Conservation (phyloP, 2,888 invertebrate species). For the Nycteola revayana region DNA sequence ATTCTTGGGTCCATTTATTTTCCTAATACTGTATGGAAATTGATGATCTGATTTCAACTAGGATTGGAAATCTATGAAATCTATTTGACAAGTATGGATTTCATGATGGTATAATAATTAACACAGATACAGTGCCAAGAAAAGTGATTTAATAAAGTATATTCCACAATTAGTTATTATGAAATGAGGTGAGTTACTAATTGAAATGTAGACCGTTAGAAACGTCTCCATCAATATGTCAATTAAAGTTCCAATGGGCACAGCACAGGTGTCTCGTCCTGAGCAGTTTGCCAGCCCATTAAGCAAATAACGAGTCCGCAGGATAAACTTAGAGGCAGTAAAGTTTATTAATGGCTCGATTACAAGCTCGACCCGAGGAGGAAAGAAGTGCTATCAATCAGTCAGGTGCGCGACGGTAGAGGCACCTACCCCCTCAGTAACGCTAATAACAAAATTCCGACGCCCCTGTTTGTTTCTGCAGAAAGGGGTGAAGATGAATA, state of each 20-base stretch:
- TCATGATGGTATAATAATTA: too few relatives aligned
- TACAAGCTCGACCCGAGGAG: conserved; percentile 81
- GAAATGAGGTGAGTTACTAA: too few relatives aligned
- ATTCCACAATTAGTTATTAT: too few relatives aligned
- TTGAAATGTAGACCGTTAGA: conserved; percentile 14
- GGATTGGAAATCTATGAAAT: too few relatives aligned
- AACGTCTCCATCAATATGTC: conserved; percentile 63
- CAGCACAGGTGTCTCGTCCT: conserved; percentile 64
- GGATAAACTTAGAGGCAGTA: conserved; percentile 79
- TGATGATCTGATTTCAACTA: conserved; percentile 19
- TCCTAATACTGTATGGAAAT: conserved; percentile 33
- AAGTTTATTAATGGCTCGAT: conserved; percentile 82
- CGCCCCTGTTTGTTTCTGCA: conserved; percentile 74
- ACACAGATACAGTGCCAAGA: conserved; percentile 1
- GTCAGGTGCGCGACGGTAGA: conserved; percentile 77
- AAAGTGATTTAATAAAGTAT: too few relatives aligned
- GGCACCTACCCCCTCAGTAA: conserved; percentile 71
- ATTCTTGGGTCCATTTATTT: conserved; percentile 51
- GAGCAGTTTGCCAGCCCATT: conserved; percentile 76
- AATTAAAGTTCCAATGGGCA: conserved; percentile 61
- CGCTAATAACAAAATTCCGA: conserved; percentile 81
- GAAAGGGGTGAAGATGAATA: conserved; percentile 80
- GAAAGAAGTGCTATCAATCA: conserved; percentile 82
- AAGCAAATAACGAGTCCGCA: conserved; percentile 78
- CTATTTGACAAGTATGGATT: too few relatives aligned